phyloP scores from a whole-genome alignment of 2,797 vertebrate genomes.

The Erithacus rubecula region DNA sequence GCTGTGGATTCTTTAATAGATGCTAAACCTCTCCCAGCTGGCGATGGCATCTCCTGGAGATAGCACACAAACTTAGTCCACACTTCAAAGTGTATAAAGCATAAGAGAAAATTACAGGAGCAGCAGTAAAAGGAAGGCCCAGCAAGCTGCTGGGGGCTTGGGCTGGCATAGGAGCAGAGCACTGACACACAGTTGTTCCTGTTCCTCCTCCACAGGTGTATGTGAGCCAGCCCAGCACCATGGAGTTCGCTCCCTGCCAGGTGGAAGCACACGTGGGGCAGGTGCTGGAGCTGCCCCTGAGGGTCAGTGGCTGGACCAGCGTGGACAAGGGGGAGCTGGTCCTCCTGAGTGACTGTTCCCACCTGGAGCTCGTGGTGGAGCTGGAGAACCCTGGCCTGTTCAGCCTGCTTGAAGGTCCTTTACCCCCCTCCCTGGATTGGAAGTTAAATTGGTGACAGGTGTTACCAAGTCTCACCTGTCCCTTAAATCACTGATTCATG shows the following conservation, averaged over 20 bases:
- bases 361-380: slow-evolving; percentile 86
- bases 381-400: slow-evolving; percentile 87
- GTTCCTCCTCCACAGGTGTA: slow-evolving; percentile 80
- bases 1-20: not conserved
- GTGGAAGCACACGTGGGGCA: slow-evolving; percentile 87
- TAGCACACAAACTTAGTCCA: fast-evolving
- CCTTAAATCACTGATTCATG: not conserved
- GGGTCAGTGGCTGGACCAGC: slow-evolving; percentile 81
- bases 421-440: not conserved
- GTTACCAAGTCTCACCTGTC: not conserved
- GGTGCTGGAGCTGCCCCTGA: slow-evolving; percentile 87
- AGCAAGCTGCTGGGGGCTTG: not conserved
- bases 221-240: slow-evolving; percentile 88
- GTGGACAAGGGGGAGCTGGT: slow-evolving; percentile 71
- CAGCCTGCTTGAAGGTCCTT: slow-evolving; percentile 80
- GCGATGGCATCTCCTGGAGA: not conserved
- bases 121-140: not conserved
- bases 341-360: slow-evolving; percentile 91
- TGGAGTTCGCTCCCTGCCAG: slow-evolving; percentile 88
- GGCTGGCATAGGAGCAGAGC: not conserved
- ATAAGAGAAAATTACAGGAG: not conserved
- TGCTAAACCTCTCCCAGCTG: not conserved
- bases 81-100: not conserved
- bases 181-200: not conserved
- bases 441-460: not conserved